Evolutionary conservation across 2,888 invertebrate genomes (phyloP), one percentile per base, ranked within the genome.

Genomic region (Pandemis heparana): DNA sequence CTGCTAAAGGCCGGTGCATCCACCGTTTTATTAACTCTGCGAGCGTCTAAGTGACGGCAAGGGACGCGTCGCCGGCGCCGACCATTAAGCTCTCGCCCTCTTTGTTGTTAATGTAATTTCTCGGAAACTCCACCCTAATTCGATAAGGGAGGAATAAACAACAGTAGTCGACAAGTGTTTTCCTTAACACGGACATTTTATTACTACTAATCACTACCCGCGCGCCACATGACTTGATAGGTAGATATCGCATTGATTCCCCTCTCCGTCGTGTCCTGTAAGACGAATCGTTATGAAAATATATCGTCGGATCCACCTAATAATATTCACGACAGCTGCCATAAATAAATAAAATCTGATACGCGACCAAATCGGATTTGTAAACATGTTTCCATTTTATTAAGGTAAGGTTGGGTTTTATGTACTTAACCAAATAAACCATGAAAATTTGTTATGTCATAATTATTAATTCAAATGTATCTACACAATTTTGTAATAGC

Each of bases 21-120:
- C 41, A 69, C 39, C 59, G 61, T 56, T 66, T 67, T 75, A 62
- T 75, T 74, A 73, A 78, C 78, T 75, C 71, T 77, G 77, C 82
- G 87, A 86, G 78, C 74, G 74, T 77, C 82, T 88, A 86, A 87
- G 86, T 87, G 87, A 86, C 85, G 81, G 76, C 85, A 69, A 79
- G 85, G 85, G 86, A 83, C 80, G 78, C 79, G 80, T 80, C 80
- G 80, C 77, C 79, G 79, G 82, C 81, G 81, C 80, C 77, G 78
- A 81, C 84, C 85, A 87, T 89, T 88, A 86, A 84, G 83, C 82
- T 77, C 77, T 79, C 81, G 79, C 81, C 83, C 84, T 83, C 84
- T 85, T 82, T 81, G 78, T 83, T 83, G 85, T 82, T 89, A 87
- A 89, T 88, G 86, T 86, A 85, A 89, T 89, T 87, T 86, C 84